Percentiles rank a stretch among this genome's conserved stretches.
These are phyloP conservation scores for Galbula dea DNA, from an alignment of 2,113 vertebrate species.

Conservation along the genomic window DNA sequence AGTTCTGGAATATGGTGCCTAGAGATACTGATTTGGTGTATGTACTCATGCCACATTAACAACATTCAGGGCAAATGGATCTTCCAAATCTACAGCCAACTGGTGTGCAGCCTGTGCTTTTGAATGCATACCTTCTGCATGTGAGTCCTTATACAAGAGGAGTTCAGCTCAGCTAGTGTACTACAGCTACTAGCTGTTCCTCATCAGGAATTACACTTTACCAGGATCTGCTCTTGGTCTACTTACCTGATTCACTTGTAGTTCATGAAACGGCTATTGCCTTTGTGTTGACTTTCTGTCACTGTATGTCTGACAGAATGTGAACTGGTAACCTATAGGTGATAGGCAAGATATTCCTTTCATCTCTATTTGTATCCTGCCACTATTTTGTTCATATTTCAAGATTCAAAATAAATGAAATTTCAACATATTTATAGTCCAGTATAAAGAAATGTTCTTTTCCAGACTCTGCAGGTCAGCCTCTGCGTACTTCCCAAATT, in stretches of 20 bases:
- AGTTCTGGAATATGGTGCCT: background rate
- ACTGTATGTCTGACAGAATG: background rate
- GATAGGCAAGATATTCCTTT: conserved; percentile 11
- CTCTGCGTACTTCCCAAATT: background rate
- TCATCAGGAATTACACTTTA: background rate
- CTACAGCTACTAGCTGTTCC: background rate
- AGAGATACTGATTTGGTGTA: background rate
- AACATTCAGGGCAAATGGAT: background rate
- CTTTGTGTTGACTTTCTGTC: conserved; percentile 25
- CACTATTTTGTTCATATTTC: background rate
- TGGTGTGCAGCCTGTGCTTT: background rate
- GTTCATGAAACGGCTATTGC: background rate
- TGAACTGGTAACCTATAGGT: conserved; percentile 32
- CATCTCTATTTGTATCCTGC: background rate
- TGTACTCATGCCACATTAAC: background rate
- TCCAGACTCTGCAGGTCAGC: background rate
- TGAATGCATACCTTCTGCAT: background rate
- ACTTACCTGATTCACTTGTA: background rate
- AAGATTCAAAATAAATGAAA: background rate
- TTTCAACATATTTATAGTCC: background rate
- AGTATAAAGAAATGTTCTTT: background rate
- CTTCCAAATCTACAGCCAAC: background rate
- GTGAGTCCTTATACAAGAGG: background rate
- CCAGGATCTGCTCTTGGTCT: background rate
- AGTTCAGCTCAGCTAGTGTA: background rate